These are phyloP conservation scores for Notarius quadriscutis DNA, from an alignment of 2,113 vertebrate genomes.

Conservation along the genomic window DNA sequence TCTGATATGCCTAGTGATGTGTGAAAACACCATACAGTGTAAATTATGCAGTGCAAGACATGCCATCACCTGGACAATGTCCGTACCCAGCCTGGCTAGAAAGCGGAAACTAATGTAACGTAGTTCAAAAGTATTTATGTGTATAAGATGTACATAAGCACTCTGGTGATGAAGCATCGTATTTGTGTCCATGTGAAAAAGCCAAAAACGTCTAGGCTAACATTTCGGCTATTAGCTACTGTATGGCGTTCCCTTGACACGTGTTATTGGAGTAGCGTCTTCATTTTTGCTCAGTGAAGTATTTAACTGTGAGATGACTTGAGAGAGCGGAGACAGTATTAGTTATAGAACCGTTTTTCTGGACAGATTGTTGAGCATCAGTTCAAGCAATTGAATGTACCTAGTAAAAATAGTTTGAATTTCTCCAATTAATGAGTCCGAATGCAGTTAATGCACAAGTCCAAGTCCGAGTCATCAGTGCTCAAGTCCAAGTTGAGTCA, in stretches of 20 bases:
- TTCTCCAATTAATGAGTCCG: too few species aligned
- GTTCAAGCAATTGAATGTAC: not conserved
- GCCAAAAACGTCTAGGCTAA: not conserved
- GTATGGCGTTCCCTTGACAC: not conserved
- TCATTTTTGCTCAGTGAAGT: not conserved
- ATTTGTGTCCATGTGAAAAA: not conserved
- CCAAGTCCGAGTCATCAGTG: too few species aligned
- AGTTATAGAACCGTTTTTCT: not conserved
- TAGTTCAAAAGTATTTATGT: not conserved
- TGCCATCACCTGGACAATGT: not conserved
- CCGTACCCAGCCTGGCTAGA: not conserved
- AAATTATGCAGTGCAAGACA: slow-evolving; percentile 5
- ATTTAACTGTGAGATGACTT: not conserved
- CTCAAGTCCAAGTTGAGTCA: too few species aligned
- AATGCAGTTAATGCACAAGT: too few species aligned
- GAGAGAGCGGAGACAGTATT: too few species aligned
- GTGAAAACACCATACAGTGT: not conserved
- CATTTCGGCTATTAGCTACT: not conserved
- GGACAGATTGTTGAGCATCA: not conserved
- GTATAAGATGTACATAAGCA: too few species aligned
- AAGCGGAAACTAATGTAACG: not conserved
- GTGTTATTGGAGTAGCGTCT: not conserved
- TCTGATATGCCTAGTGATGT: not conserved
- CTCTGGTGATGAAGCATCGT: not conserved
- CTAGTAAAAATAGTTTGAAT: not conserved